Evolutionary conservation across 1,140 invertebrate genomes (phyloP).

Genomic region (Meloidogyne hapla): DNA sequence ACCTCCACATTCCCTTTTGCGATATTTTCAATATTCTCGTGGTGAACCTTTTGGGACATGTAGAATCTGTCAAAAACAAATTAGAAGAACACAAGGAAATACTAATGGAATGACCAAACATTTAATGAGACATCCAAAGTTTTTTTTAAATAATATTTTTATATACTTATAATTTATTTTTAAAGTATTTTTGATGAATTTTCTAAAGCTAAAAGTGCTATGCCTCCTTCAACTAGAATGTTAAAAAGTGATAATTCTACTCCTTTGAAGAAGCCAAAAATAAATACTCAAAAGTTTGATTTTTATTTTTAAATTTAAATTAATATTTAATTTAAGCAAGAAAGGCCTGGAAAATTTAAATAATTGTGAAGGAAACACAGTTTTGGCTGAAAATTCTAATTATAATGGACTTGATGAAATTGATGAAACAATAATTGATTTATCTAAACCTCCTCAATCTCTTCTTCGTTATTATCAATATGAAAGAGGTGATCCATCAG

Average conservation of each 20-base stretch:
- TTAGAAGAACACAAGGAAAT: background rate
- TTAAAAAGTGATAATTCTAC: background rate
- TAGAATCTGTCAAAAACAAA: slow-evolving; percentile 2
- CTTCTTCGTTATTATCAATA: slow-evolving; percentile 6
- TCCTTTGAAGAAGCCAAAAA: background rate
- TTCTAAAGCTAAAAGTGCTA: background rate
- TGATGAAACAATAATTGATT: background rate
- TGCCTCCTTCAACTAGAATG: background rate
- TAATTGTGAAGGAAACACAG: background rate
- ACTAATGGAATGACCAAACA: background rate
- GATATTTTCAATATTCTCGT: background rate
- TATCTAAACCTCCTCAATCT: background rate
- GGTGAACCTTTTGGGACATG: background rate
- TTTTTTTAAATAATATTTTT: background rate
- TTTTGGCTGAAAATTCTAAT: background rate
- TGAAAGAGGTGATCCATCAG: background rate
- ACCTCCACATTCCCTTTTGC: background rate
- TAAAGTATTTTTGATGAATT: background rate
- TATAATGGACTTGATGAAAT: background rate
- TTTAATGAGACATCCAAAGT: background rate
- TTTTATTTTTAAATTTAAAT: background rate
- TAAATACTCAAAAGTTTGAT: background rate
- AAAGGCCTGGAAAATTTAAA: background rate
- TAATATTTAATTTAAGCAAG: background rate
- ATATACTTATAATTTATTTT: background rate